Base-by-base conservation (phyloP, 2,113 vertebrate species). In the Prionailurus viverrinus region DNA sequence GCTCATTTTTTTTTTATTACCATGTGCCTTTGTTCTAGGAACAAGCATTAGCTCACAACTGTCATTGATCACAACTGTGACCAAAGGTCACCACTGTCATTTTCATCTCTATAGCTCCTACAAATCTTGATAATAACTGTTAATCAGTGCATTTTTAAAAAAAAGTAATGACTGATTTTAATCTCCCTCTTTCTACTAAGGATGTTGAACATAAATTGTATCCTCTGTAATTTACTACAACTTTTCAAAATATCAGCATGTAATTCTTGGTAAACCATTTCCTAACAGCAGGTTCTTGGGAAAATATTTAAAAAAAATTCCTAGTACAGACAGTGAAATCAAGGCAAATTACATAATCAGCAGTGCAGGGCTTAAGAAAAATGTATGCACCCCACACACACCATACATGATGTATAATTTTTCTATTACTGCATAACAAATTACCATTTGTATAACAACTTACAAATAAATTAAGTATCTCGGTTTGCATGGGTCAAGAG, bases 371-470 rank as follows among this genome's bases (percentile, higher is more conserved):
- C 11, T 73, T 66, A 51, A 71, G 55, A 27, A 71, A 27, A 74
- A 33, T 65, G 19, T 8, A 27, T 12, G 3, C 8, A 29, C 2
- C 29, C 45, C 3, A 33, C 29, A 31, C 3, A 66, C 18, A 84
- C 39, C 14, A 31, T 2, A 0, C 1, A 79, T 0, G 10, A 39
- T 16, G 8, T 4, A 27, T 19, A 14, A 29, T 4, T 68, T 68
- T 66, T 81, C 12, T 82, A 13, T 18, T 88, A 4, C 29, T 41
- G 5, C 0, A 33, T 29, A 55, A 48, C 7, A 41, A 12, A 48
- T 36, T 39, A n/a, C 11, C 8, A 71, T 5, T 25, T 7, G 71
- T 84, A 69, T 58, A 45, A 1, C 27, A 89, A 7, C 7, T n/a
- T 65, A 84, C 0, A 89, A 88, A 31, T 21, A 15, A 45, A 51